Evolutionary conservation across 1,140 invertebrate genomes (phyloP), one percentile per base, ranked within the genome.

Genomic region (Venturia canescens): DNA sequence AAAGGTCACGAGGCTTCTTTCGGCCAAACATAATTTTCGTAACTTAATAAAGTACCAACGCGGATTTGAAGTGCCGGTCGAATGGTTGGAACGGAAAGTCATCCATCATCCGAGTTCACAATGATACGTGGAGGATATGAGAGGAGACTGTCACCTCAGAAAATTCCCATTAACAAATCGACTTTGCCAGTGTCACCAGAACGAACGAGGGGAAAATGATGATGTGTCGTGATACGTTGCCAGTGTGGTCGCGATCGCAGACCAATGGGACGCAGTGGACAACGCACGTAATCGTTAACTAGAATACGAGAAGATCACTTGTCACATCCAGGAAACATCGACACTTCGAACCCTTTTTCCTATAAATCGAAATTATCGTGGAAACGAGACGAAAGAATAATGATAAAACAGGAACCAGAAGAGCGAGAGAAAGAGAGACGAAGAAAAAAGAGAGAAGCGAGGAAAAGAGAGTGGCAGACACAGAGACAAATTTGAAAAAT

Each of bases 151-250:
- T 69, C 66, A 31, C 16, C 18, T 29, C 66, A 6, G 29, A 18
- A 69, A 31, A 69, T 69, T 69, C 27, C 66, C 15, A 69, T 69
- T 31, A 31, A 31, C 66, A 29, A 31, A 69, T 31, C 29, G 27
- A 31, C 60, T 63, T 13, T 26, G 3, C 4, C 18, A 3, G 60
- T 60, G 60, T 27, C 23, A 26, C 60, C 27, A 21, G 11, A 23
- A 23, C 23, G 60, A 23, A 31, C 66, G 29, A n/a, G n/a, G 29
- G 31, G 29, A 69, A 69, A 69, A 31, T 23, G 3, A 31, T 23
- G 3, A 63, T 63, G 23, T 63, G 60, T 63, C 60, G 13, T 23
- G 60, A 27, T 26, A 27, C 13, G n/a, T 63, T 3, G 26, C 60
- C 2, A n/a, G 60, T 26, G 18, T 57, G 21, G 6, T 18, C 16